Evolutionary conservation across 2,113 vertebrate genomes (phyloP).

Genomic region (Syrrhaptes paradoxus): DNA sequence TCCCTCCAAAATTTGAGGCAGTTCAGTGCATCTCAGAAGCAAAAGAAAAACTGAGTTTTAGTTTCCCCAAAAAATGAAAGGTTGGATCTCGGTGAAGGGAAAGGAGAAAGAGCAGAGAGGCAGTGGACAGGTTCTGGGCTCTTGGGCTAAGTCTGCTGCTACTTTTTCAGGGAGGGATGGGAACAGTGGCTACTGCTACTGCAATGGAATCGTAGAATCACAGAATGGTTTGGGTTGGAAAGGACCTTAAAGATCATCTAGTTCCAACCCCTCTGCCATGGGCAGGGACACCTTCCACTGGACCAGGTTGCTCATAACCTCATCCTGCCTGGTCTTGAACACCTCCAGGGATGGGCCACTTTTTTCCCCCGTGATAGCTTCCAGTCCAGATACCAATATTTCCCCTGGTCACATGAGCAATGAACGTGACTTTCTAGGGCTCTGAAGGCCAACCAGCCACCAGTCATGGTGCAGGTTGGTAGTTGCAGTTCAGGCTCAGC

Average conservation of each 20-base stretch:
- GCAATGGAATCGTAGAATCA: too few relatives aligned
- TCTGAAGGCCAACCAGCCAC: not conserved
- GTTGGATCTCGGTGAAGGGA: fast-evolving
- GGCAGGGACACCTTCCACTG: too few relatives aligned
- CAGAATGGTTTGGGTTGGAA: too few relatives aligned
- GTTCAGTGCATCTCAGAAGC: not conserved
- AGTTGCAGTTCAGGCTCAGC: not conserved
- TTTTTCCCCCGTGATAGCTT: fast-evolving
- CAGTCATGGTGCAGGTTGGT: not conserved
- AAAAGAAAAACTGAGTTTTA: not conserved
- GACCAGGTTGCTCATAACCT: too few relatives aligned
- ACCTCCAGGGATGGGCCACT: too few relatives aligned
- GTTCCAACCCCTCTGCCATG: too few relatives aligned
- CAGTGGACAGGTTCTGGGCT: not conserved
- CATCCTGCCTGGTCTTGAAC: too few relatives aligned
- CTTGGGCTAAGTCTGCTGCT: not conserved
- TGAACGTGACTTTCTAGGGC: not conserved
- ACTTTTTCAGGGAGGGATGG: not conserved
- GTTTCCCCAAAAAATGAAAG: not conserved
- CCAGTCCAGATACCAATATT: not conserved
- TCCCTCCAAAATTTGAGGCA: not conserved
- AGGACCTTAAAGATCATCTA: too few relatives aligned
- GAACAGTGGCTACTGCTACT: not conserved
- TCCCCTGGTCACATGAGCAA: not conserved
- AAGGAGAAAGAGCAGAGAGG: not conserved